Evolutionary conservation across 1,140 invertebrate species (phyloP), one percentile per base, ranked within the genome.

Genomic region (Drosophila arawakana): DNA sequence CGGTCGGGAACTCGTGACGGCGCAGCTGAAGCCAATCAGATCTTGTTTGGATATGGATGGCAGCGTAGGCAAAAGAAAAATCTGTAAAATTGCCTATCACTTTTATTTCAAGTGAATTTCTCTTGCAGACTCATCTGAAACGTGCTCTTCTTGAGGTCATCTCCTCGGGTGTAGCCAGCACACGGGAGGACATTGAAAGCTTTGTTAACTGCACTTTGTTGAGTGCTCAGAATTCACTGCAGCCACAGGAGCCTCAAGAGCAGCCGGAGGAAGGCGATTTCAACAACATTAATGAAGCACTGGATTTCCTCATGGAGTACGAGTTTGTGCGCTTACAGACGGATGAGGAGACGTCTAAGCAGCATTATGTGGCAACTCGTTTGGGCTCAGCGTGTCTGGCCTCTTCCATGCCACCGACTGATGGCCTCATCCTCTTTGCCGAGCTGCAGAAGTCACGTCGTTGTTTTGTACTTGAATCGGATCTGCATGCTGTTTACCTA

Each of bases 401-500:
- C 52, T 98, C 98, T 1, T 97, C 98, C 0, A 95, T 99, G 91
- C 95, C 97, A 13, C 98, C 98, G 0, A 96, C 97, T 91, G 98
- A 99, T 91, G 98, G 97, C 2, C 93, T 99, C 3, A 94, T 95
- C 35, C 94, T 99, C 15, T 97, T 99, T 86, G 95, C 95, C 79
- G 98, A 99, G 92, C 91, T 99, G n/a, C 95, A 98, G 90, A 96
- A 96, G 92, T 98, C 98, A 0, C 93, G 98, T 46, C 95, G 96
- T 81, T 97, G 96, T 83, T 97, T 99, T 92, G 97, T 98, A 0
- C 93, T 99, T 7, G 98, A 99, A 88, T 97, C 96, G 78, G 98
- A 99, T 90, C 94, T 99, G 0, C 99, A 99, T 93, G 94, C 99
- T 37, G 95, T 99, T 52, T 99, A 99, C 93, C 93, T 98, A 80